These are phyloP conservation scores for Nipponia nippon DNA, from an alignment of 2,113 vertebrate genomes.

Conservation along the genomic window DNA sequence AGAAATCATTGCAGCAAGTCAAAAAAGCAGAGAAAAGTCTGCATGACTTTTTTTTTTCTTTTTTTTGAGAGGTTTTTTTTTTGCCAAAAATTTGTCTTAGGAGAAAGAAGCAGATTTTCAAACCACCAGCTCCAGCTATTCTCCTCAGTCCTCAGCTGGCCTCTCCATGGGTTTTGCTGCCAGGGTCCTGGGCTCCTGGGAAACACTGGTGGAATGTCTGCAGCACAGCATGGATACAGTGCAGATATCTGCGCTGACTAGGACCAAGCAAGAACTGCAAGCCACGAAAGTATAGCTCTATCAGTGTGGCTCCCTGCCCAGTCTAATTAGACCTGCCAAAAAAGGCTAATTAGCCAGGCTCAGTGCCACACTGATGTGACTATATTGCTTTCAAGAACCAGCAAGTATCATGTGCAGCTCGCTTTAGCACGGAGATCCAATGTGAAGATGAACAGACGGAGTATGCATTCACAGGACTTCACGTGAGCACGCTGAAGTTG, in stretches of 20 bases:
- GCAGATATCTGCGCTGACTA: not conserved
- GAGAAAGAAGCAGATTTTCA: not conserved
- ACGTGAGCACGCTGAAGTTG: not conserved
- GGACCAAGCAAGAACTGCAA: not conserved
- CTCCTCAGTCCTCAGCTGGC: not conserved
- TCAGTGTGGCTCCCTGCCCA: constrained; percentile 45
- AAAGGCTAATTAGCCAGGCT: constrained; percentile 61
- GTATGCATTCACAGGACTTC: not conserved
- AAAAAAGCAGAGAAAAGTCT: not conserved
- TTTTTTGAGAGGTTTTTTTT: not conserved
- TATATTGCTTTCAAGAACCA: constrained; percentile 6
- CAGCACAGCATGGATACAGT: rapidly evolving
- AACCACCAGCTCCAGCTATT: not conserved
- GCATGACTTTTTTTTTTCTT: not conserved
- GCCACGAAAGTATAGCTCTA: not conserved
- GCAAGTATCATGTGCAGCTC: not conserved
- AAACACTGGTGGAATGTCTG: not conserved
- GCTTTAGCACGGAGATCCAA: not conserved
- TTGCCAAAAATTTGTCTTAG: not conserved
- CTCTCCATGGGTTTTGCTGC: not conserved
- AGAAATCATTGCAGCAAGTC: not conserved
- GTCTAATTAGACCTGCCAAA: constrained; percentile 48
- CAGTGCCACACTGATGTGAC: constrained; percentile 40
- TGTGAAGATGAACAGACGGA: not conserved
- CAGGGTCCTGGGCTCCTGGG: not conserved